phyloP scores from a whole-genome alignment of 1,140 invertebrate species.

The Drosophila dunni region DNA sequence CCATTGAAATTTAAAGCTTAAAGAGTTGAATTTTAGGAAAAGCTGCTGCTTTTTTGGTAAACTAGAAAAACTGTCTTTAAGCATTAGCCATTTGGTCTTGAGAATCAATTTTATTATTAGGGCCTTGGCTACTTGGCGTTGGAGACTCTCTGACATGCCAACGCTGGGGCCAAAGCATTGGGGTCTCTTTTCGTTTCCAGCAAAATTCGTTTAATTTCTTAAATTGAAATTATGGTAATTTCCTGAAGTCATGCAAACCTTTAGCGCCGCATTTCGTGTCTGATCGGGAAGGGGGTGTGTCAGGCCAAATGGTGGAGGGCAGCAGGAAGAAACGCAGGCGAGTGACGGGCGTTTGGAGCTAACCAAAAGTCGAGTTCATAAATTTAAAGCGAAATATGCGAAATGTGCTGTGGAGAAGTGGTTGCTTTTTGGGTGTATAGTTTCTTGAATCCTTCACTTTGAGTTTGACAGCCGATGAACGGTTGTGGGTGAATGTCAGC shows the following conservation, averaged over 20 bases:
- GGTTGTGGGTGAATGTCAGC: constrained; percentile 15
- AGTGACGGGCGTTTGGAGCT: constrained; percentile 24
- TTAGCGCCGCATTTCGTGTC: constrained; percentile 66
- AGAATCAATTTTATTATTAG: constrained; percentile 48
- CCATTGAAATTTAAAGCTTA: too few relatives aligned
- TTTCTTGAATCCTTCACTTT: constrained; percentile 37
- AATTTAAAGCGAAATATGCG: constrained; percentile 55
- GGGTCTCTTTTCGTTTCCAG: constrained; percentile 51
- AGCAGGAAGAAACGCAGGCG: not conserved
- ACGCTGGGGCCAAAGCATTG: constrained; percentile 11
- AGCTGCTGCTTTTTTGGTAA: not conserved
- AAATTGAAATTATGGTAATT: constrained; percentile 83
- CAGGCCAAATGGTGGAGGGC: not conserved
- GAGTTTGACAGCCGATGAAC: constrained; percentile 54
- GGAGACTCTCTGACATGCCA: constrained; percentile 23
- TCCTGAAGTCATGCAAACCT: constrained; percentile 77
- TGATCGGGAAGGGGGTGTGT: constrained; percentile 28
- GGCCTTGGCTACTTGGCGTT: constrained; percentile 31
- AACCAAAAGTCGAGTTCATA: constrained; percentile 78
- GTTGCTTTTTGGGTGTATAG: constrained; percentile 38
- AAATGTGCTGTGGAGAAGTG: constrained; percentile 26
- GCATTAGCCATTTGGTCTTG: constrained; percentile 1
- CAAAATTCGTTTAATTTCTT: constrained; percentile 80
- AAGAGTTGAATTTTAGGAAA: too few relatives aligned
- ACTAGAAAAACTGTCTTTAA: constrained; percentile 4